Evolutionary conservation across 2,888 invertebrate genomes (phyloP).

Genomic region (Corythucha ciliata): DNA sequence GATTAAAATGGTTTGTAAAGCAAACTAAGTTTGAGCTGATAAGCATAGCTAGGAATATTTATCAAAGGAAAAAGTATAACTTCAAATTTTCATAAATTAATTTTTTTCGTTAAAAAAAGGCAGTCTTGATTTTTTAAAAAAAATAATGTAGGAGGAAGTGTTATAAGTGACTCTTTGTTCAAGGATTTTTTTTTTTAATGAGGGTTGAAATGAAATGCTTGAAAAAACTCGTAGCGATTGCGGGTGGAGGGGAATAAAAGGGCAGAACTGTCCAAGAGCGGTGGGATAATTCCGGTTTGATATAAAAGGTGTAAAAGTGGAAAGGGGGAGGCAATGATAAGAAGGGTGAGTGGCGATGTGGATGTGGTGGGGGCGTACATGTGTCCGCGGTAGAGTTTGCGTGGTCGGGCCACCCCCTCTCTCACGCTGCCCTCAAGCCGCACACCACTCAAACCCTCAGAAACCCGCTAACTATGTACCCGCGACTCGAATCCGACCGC

Average conservation of each 20-base stretch:
- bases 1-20: no score
- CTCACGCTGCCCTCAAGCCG: constrained; percentile 27
- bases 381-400: constrained; percentile 40
- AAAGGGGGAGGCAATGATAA: constrained; percentile 38
- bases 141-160: no score
- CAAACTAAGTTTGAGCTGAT: no score
- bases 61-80: no score
- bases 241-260: background rate
- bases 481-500: constrained; percentile 10
- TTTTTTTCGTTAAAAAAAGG: no score
- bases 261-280: background rate
- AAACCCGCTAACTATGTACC: constrained; percentile 25
- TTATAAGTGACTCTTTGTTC: no score
- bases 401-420: constrained; percentile 28
- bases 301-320: constrained; percentile 11
- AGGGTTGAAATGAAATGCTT: no score
- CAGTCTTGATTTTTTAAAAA: no score
- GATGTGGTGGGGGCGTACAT: constrained; percentile 37
- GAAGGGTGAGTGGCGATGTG: constrained; percentile 35
- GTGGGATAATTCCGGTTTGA: constrained; percentile 20
- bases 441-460: constrained; percentile 30
- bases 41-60: no score
- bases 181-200: no score
- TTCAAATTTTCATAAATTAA: no score
- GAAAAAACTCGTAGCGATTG: no score